Base-by-base conservation (phyloP, 2,888 invertebrate species). In the Nomada ferruginata region DNA sequence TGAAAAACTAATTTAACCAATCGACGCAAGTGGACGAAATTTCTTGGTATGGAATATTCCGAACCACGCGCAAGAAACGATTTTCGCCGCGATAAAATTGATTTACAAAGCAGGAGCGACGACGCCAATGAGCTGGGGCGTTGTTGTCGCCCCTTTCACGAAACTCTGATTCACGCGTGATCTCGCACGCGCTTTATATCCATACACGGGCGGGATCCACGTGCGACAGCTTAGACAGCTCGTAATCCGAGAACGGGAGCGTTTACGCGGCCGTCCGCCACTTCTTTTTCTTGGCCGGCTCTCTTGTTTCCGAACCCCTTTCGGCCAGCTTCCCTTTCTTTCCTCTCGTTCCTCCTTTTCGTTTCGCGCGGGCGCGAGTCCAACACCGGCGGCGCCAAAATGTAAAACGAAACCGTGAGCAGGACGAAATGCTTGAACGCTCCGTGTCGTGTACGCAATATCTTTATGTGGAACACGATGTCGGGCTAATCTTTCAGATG, bases 221-320 rank as follows among this genome's bases (percentile, higher is more conserved):
- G 85, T 74, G 85, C 83, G 76, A 71, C 68, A 71, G 82, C 77
- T 74, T 74, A 82, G 80, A 75, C 85, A 73, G 68, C 77, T 71
- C 65, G 91, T 90, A 91, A 91, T 89, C 86, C 87, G 89, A 91
- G 91, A 91, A 86, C 85, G 81, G 83, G 73, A 69, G 79, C 84
- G 80, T 89, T 89, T 89, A 84, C 84, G 84, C 77, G 52, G 64
- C 77, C 76, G 81, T 53, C 15, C 72, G 75, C 66, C 87, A 79
- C 80, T 87, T 86, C 80, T 86, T 79, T 86, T 84, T 86, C 82
- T 85, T 80, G 23, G 36, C 5, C 11, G 77, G 79, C 79, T 84
- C 87, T 85, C 89, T 79, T 83, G 83, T 87, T 85, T 80, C 85
- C 60, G 55, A 68, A 63, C 74, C 71, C 57, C 60, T 29, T 61